Percentiles rank a stretch among this genome's conserved stretches.
These are phyloP conservation scores for Drosophila fulvimacula DNA, from an alignment of 2,888 invertebrate species.

Conservation along the genomic window DNA sequence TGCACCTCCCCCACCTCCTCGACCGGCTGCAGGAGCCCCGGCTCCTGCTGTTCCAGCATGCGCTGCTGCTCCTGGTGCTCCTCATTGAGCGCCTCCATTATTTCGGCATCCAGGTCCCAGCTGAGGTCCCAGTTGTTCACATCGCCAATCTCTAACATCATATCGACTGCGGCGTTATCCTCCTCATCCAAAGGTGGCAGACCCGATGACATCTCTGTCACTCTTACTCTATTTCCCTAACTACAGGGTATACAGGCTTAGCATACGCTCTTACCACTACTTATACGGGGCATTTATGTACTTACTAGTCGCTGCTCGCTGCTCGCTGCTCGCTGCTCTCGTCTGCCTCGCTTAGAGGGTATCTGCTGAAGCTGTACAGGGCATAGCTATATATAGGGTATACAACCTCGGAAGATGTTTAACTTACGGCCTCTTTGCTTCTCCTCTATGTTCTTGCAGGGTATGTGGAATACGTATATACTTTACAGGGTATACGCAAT, in stretches of 20 bases:
- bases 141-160: not conserved
- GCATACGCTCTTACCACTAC: not conserved
- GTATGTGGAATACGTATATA: not conserved
- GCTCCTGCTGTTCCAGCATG: not conserved
- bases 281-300: not conserved
- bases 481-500: not conserved
- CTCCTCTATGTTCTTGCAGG: not conserved
- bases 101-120: constrained; percentile 3
- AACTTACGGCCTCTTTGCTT: too few species aligned
- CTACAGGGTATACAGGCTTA: not conserved
- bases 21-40: too few species aligned
- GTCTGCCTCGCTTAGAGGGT: not conserved
- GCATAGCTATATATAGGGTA: not conserved
- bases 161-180: not conserved
- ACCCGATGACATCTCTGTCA: not conserved
- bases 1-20: not conserved
- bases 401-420: not conserved
- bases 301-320: not conserved
- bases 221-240: not conserved
- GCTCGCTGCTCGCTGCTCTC: too few species aligned
- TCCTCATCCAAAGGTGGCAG: not conserved
- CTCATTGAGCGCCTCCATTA: not conserved
- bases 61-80: not conserved
- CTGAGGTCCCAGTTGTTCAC: not conserved
- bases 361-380: not conserved